Conservation (phyloP, 2,113 vertebrate species). For the Xenopus borealis region DNA sequence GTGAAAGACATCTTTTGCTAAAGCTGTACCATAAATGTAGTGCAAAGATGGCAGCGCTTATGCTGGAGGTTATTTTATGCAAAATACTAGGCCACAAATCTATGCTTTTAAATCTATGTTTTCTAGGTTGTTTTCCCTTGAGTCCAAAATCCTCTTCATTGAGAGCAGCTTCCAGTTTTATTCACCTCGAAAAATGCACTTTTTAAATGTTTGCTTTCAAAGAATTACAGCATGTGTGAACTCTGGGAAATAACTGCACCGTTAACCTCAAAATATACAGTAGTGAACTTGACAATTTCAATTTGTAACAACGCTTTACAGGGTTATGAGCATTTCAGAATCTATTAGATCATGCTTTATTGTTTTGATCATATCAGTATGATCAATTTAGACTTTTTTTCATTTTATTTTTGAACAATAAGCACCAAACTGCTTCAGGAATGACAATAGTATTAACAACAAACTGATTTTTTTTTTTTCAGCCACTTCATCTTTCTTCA, state of each 20-base stretch:
- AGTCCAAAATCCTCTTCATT: constrained; percentile 9
- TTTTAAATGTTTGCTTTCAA: constrained; percentile 65
- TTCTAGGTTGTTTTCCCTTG: constrained; percentile 47
- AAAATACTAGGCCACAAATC: constrained; percentile 63
- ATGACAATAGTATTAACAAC: too few relatives aligned
- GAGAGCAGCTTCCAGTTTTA: not conserved
- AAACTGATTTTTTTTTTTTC: too few relatives aligned
- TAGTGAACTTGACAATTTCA: too few relatives aligned
- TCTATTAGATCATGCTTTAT: not conserved
- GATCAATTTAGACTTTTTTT: too few relatives aligned
- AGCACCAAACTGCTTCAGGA: too few relatives aligned
- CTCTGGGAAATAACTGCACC: constrained; percentile 53
- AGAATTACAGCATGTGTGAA: constrained; percentile 48
- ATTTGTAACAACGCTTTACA: not conserved
- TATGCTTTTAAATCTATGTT: constrained; percentile 69
- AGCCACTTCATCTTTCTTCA: too few relatives aligned
- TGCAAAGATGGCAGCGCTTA: constrained; percentile 64
- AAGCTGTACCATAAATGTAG: constrained; percentile 63
- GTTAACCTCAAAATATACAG: too few relatives aligned
- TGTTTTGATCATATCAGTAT: not conserved
- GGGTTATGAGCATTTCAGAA: too few relatives aligned
- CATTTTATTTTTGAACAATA: too few relatives aligned
- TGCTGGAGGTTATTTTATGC: constrained; percentile 70
- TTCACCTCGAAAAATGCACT: constrained; percentile 51
- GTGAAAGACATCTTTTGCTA: constrained; percentile 71